A percentile compares a stretch with the other conserved stretches of the same genome.
Conservation (phyloP, 2,888 invertebrate species). For the Rapana venosa region DNA sequence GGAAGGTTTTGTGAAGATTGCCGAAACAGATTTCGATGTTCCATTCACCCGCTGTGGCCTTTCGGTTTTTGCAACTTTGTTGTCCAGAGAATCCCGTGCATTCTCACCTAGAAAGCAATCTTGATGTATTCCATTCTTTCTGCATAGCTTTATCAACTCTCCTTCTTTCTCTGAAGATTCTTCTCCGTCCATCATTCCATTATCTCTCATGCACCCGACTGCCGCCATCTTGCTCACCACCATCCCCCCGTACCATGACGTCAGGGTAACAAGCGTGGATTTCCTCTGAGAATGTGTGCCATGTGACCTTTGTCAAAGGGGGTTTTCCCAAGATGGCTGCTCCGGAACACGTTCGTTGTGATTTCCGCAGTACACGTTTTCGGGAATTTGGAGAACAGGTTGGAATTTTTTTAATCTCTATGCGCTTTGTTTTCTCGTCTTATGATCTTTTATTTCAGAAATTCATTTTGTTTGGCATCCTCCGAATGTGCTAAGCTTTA, state of each 20-base stretch:
- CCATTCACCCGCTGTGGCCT: conserved; percentile 64
- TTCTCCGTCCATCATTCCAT: conserved; percentile 67
- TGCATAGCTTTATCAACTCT: conserved; percentile 66
- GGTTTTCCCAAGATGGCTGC: conserved; percentile 57
- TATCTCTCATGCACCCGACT: conserved; percentile 72
- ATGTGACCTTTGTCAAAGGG: conserved; percentile 53
- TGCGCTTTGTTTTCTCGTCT: not conserved
- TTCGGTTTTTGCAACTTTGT: conserved; percentile 59
- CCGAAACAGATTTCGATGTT: conserved; percentile 54
- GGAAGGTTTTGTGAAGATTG: conserved; percentile 69
- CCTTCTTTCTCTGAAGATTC: conserved; percentile 63
- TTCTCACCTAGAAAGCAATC: conserved; percentile 65
- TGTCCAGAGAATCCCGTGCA: conserved; percentile 59
- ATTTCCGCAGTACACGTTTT: conserved; percentile 5
- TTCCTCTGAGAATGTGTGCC: conserved; percentile 53
- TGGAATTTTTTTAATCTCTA: not conserved
- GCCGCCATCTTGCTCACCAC: conserved; percentile 75
- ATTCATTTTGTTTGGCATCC: not conserved
- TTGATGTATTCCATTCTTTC: conserved; percentile 71
- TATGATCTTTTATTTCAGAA: not conserved
- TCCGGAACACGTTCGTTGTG: conserved; percentile 13
- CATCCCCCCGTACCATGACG: conserved; percentile 64
- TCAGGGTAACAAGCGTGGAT: conserved; percentile 61
- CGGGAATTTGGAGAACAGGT: not conserved
- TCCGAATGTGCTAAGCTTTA: no score